Evolutionary conservation across 2,888 invertebrate genomes (phyloP).

Genomic region (Drosophila merina): DNA sequence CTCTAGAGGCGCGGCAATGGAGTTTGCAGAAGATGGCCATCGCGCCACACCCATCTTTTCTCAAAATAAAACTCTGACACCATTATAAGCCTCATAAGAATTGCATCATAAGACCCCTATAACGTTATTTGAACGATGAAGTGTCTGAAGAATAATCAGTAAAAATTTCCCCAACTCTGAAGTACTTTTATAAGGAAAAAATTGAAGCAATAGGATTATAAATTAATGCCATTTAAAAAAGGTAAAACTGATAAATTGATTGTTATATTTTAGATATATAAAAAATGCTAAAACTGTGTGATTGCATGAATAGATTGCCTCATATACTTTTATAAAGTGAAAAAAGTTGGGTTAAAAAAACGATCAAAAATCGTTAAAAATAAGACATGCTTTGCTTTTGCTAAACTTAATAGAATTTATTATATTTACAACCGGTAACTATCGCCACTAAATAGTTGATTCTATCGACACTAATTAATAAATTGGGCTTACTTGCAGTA

Average conservation of each 20-base stretch:
- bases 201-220: not conserved
- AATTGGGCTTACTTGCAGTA: not conserved
- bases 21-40: not conserved
- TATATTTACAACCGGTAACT: not conserved
- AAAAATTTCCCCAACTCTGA: not conserved
- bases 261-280: not conserved
- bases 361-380: too few species aligned
- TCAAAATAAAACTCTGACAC: not conserved
- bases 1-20: constrained; percentile 2
- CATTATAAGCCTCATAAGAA: not conserved
- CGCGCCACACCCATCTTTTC: not conserved
- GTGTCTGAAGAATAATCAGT: constrained; percentile 1
- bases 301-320: not conserved
- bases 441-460: not conserved
- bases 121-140: constrained; percentile 4
- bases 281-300: not conserved
- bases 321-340: not conserved
- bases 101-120: constrained; percentile 1
- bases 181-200: not conserved
- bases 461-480: constrained; percentile 4
- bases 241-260: not conserved
- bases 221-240: not conserved
- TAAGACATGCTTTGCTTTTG: too few species aligned
- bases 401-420: not conserved
- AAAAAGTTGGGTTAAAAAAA: too few species aligned